Evolutionary conservation across 2,888 invertebrate genomes (phyloP), one percentile per base, ranked within the genome.

Genomic region (Cinara cedri): DNA sequence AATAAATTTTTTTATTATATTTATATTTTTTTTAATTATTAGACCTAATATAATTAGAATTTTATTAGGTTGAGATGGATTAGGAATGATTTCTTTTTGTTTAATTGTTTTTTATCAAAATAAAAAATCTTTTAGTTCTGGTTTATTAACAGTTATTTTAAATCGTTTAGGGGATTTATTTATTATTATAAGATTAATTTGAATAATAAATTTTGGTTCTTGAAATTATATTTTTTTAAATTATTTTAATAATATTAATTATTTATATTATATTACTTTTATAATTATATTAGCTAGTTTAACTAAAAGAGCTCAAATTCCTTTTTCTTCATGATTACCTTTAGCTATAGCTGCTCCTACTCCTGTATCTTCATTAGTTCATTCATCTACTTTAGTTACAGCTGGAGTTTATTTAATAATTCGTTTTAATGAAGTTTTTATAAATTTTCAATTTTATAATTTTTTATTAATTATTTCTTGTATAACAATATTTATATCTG

Each of bases 341-440:
- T 90, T 90, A 0, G 92, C 92, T 62, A 93, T 93, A 86, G 91
- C 91, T 0, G 92, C 92, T 63, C 92, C 92, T 51, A 93, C 92
- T 0, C 92, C 92, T 13, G 90, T 92, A 80, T 91, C 91, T n/a
- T 89, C 91, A 81, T 88, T 92, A 86, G 92, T 91, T 83, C 92
- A 93, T 88, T 93, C 92, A 82, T 93, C 92, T 6, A 93, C 92
- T 82, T 88, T 93, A 85, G 92, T 93, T 0, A 93, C 92, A 14
- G 92, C 92, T 0, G 92, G 92, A 0, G 88, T 92, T 84, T 91
- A 91, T 89, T 88, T 92, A 86, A 86, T 92, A 86, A 90, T 92
- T 89, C 91, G 91, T 0, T 91, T 91, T 88, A 88, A 87, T 87
- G 81, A 84, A 83, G 85, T 89, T 85, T 87, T 90, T 57, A 10